Percentiles rank a stretch among this genome's conserved stretches.
phyloP scores from a whole-genome alignment of 2,888 invertebrate genomes.

The Pelosia muscerda region DNA sequence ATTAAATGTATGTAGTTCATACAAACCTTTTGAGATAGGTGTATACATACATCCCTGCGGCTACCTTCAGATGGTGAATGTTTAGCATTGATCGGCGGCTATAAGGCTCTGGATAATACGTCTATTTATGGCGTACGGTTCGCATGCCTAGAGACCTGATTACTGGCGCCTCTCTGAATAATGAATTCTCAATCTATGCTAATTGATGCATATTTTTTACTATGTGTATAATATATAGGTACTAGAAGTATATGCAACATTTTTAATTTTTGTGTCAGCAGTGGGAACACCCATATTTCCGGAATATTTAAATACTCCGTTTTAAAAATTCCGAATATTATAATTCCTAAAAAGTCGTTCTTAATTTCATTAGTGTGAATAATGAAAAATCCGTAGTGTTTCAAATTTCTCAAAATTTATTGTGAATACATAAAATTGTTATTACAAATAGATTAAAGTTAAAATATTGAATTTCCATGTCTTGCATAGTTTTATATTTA shows the following conservation, averaged over 20 bases:
- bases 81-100: constrained; percentile 41
- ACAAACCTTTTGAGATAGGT: not conserved
- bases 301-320: too few species aligned
- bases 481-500: too few species aligned
- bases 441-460: too few species aligned
- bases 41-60: not conserved
- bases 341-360: too few species aligned
- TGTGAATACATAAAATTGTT: too few species aligned
- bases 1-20: not conserved
- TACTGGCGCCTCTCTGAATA: constrained; percentile 79
- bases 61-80: constrained; percentile 54
- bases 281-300: too few species aligned
- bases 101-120: constrained; percentile 59
- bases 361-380: too few species aligned
- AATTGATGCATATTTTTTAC: constrained; percentile 69
- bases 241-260: not conserved
- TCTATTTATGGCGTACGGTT: constrained; percentile 65
- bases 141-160: constrained; percentile 67
- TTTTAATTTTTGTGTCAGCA: not conserved
- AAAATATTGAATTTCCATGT: too few species aligned
- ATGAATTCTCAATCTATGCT: constrained; percentile 73
- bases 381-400: too few species aligned
- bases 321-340: too few species aligned
- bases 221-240: not conserved
- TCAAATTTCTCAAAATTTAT: too few species aligned